Evolutionary conservation across 2,797 vertebrate species (phyloP).

Genomic region (Urophycis tenuis): DNA sequence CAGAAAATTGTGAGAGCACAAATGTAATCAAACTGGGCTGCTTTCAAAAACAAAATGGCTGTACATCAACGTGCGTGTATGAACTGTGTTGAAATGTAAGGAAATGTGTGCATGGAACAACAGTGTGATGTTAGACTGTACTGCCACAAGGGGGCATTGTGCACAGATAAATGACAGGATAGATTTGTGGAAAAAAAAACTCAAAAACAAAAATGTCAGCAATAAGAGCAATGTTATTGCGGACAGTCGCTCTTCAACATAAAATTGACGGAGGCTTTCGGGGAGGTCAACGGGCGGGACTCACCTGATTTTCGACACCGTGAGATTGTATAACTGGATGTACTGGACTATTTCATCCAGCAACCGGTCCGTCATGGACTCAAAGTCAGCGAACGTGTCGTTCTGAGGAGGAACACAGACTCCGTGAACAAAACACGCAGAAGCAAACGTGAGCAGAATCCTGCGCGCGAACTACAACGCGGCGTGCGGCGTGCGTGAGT

Average conservation of each 20-base stretch:
- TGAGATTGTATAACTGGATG: conserved; percentile 96
- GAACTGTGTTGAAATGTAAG: background rate
- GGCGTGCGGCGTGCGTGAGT: background rate
- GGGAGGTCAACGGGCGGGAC: background rate
- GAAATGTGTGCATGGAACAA: background rate
- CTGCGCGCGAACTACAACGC: background rate
- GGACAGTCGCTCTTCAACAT: background rate
- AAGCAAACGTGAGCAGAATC: background rate
- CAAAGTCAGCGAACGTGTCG: conserved; percentile 99
- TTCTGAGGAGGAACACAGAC: conserved; percentile 75
- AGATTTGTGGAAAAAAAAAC: background rate
- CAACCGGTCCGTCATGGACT: conserved; percentile 96
- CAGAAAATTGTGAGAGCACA: background rate
- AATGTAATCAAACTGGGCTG: background rate
- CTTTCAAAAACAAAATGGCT: background rate
- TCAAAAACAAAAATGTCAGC: background rate
- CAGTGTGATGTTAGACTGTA: background rate
- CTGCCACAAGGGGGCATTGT: conserved; percentile 5
- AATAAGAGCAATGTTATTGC: background rate
- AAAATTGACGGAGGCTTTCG: background rate
- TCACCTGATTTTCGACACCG: conserved; percentile 97
- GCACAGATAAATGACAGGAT: background rate
- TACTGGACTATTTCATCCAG: conserved; percentile 98
- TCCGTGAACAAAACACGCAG: conserved; percentile 21
- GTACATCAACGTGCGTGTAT: background rate